Evolutionary conservation across 2,888 invertebrate species (phyloP).

Genomic region (Pseudococcus jackbeardsleyi): DNA sequence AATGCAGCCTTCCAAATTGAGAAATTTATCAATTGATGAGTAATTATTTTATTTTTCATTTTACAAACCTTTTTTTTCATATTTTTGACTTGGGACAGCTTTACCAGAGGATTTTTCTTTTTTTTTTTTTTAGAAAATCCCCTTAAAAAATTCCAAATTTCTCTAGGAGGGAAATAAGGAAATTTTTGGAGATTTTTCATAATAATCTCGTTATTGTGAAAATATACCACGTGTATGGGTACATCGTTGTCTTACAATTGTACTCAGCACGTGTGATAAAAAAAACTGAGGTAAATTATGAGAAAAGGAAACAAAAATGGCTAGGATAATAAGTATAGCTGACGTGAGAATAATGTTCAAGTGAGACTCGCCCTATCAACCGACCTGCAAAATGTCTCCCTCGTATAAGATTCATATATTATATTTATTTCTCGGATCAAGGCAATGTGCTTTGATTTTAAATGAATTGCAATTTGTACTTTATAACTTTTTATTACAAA

Average conservation of each 20-base stretch:
- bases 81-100: too few species aligned
- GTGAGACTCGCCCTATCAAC: neutral
- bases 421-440: constrained; percentile 39
- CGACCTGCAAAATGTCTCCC: neutral
- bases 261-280: neutral
- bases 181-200: too few species aligned
- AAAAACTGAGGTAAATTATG: constrained; percentile 7
- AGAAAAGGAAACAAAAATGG: constrained; percentile 22
- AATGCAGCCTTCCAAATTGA: too few species aligned
- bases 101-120: too few species aligned
- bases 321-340: constrained; percentile 22
- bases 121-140: too few species aligned
- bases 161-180: too few species aligned
- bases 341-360: constrained; percentile 23
- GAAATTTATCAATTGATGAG: too few species aligned
- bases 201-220: too few species aligned
- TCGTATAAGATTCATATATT: constrained; percentile 9
- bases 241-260: neutral
- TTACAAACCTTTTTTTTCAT: too few species aligned
- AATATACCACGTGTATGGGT: neutral
- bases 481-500: constrained; percentile 47
- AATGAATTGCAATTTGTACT: constrained; percentile 44
- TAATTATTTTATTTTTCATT: too few species aligned
- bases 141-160: too few species aligned
- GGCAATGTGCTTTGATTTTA: constrained; percentile 38